Conservation (phyloP, 1,140 invertebrate genomes). For the Bombus cullumanus region DNA sequence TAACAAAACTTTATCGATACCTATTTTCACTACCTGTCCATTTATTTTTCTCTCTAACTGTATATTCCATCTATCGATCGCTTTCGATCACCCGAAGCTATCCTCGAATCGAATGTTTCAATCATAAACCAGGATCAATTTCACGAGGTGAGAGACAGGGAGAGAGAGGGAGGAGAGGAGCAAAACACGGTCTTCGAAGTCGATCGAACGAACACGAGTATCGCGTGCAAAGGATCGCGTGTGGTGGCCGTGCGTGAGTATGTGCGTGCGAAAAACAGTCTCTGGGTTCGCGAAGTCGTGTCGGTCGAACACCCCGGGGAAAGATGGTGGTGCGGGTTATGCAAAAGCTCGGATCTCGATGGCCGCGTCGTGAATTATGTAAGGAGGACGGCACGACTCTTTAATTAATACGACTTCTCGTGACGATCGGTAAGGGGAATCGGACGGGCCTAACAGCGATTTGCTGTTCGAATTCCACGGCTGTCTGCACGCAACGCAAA, state of each 20-base stretch:
- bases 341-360: constrained; percentile 60
- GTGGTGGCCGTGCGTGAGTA: constrained; percentile 49
- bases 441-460: constrained; percentile 49
- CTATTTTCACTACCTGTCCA: no score
- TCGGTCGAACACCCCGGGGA: constrained; percentile 59
- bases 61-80: no score
- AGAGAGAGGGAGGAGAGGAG: neutral
- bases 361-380: constrained; percentile 76
- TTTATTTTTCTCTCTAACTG: no score
- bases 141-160: neutral
- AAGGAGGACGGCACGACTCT: constrained; percentile 68
- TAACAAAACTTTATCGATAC: no score
- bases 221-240: constrained; percentile 59
- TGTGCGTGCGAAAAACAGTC: constrained; percentile 76
- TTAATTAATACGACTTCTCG: constrained; percentile 75
- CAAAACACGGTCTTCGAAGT: neutral
- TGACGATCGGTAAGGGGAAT: constrained; percentile 53
- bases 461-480: constrained; percentile 44
- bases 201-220: neutral
- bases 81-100: neutral
- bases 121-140: neutral
- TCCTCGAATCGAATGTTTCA: neutral
- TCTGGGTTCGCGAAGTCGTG: constrained; percentile 41
- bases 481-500: constrained; percentile 54
- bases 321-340: constrained; percentile 67